Percentiles rank a stretch among this genome's conserved stretches.
Evolutionary conservation across 1,140 invertebrate species (phyloP).

Genomic region (Acromyrmex charruanus): DNA sequence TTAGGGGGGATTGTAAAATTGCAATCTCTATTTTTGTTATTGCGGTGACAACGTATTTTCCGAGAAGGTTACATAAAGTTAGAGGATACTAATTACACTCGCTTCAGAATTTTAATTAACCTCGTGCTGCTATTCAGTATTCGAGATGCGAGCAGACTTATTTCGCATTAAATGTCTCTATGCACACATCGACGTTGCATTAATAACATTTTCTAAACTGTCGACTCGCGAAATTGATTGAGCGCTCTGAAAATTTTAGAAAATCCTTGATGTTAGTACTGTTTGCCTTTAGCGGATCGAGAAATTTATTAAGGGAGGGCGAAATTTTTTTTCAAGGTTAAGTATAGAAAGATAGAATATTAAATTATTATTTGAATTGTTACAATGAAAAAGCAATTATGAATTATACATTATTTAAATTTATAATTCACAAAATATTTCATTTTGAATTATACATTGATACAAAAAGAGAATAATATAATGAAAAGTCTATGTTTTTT

Average conservation of each 20-base stretch:
- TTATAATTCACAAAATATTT: no score
- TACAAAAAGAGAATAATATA: no score
- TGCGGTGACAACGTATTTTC: not conserved
- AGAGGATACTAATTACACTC: constrained; percentile 10
- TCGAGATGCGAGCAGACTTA: not conserved
- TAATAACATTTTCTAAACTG: not conserved
- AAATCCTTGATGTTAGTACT: not conserved
- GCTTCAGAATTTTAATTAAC: constrained; percentile 9
- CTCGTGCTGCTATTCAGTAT: not conserved
- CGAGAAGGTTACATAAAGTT: constrained; percentile 15
- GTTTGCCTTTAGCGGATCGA: no score
- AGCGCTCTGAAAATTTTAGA: not conserved
- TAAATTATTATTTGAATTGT: no score
- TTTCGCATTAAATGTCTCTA: not conserved
- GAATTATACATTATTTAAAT: no score
- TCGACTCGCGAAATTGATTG: not conserved
- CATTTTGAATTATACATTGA: no score
- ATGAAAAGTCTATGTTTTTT: no score
- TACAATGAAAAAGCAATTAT: no score
- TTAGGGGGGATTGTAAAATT: not conserved
- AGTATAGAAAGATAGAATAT: no score
- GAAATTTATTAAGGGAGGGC: no score
- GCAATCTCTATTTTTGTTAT: not conserved
- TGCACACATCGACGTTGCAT: not conserved
- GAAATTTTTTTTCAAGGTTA: no score